A percentile compares a stretch with the other conserved stretches of the same genome.
Conservation (phyloP, 2,113 vertebrate species). For the Chaetops frenatus region DNA sequence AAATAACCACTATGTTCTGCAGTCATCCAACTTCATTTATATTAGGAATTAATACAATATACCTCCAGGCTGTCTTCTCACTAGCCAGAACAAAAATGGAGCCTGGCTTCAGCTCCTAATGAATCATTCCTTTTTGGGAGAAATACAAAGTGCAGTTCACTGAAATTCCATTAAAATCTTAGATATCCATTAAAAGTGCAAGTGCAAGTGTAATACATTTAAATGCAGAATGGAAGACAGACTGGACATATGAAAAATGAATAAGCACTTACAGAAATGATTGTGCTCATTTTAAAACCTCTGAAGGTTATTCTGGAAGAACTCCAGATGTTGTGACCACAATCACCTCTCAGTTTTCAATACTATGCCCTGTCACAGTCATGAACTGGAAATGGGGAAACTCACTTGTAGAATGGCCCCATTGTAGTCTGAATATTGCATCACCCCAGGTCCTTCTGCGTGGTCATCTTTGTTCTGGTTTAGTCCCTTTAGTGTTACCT, state of each 20-base stretch:
- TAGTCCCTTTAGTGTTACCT: not conserved
- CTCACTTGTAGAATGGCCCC: not conserved
- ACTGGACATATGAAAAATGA: constrained; percentile 2
- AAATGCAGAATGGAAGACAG: not conserved
- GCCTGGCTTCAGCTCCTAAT: not conserved
- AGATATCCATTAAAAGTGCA: not conserved
- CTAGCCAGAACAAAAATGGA: not conserved
- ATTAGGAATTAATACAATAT: not conserved
- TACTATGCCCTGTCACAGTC: not conserved
- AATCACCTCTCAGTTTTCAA: not conserved
- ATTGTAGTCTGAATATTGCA: not conserved
- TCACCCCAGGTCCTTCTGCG: not conserved
- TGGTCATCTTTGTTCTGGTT: not conserved
- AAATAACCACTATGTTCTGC: not conserved
- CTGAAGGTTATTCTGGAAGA: not conserved
- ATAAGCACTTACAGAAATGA: constrained; percentile 5
- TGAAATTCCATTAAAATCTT: constrained; percentile 33
- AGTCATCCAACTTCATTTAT: not conserved
- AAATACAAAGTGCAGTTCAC: not conserved
- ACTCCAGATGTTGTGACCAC: not conserved
- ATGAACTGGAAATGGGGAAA: not conserved
- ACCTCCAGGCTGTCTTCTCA: not conserved
- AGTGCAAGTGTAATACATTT: not conserved
- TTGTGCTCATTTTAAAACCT: not conserved
- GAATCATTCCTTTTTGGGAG: not conserved